A percentile compares a stretch with the other conserved stretches of the same genome.
These are phyloP conservation scores for Ophion slaviceki DNA, from an alignment of 2,888 invertebrate genomes.

Conservation along the genomic window DNA sequence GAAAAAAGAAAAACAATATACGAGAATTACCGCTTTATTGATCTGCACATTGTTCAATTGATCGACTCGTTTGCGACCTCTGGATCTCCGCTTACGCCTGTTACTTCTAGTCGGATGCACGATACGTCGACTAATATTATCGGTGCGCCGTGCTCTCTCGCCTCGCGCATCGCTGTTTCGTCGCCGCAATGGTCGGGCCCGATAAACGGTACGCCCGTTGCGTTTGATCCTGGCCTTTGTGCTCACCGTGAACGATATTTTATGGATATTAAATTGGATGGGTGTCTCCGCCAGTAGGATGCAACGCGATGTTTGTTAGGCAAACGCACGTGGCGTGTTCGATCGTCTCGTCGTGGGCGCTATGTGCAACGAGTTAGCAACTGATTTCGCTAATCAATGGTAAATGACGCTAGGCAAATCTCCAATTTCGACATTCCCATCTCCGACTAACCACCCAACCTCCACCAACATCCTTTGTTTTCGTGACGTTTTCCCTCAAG, in stretches of 20 bases:
- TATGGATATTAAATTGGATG: slow-evolving; percentile 16
- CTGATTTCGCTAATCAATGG: slow-evolving; percentile 20
- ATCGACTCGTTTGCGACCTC: slow-evolving; percentile 10
- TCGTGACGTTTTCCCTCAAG: too few species aligned
- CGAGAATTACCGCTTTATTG: slow-evolving; percentile 14
- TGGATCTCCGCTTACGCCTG: slow-evolving; percentile 9
- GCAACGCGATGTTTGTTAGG: slow-evolving; percentile 5
- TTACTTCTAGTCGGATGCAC: slow-evolving; percentile 22
- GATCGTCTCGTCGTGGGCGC: not conserved
- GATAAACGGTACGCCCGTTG: slow-evolving; percentile 48
- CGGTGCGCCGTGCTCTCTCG: not conserved
- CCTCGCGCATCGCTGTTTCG: slow-evolving; percentile 5
- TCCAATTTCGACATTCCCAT: too few species aligned
- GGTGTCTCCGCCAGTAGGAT: slow-evolving; percentile 2
- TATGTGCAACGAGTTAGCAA: not conserved
- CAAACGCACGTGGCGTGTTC: not conserved
- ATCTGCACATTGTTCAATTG: slow-evolving; percentile 13
- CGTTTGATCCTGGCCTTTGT: slow-evolving; percentile 52
- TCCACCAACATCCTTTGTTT: too few species aligned
- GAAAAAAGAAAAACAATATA: not conserved
- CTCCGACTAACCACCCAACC: too few species aligned
- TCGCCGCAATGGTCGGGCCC: slow-evolving; percentile 21
- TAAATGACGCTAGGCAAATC: not conserved
- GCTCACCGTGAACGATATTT: slow-evolving; percentile 27
- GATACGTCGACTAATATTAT: slow-evolving; percentile 23